A percentile compares a stretch with the other conserved stretches of the same genome.
Conservation (phyloP, 1,140 invertebrate genomes). For the Ridgeia piscesae region DNA sequence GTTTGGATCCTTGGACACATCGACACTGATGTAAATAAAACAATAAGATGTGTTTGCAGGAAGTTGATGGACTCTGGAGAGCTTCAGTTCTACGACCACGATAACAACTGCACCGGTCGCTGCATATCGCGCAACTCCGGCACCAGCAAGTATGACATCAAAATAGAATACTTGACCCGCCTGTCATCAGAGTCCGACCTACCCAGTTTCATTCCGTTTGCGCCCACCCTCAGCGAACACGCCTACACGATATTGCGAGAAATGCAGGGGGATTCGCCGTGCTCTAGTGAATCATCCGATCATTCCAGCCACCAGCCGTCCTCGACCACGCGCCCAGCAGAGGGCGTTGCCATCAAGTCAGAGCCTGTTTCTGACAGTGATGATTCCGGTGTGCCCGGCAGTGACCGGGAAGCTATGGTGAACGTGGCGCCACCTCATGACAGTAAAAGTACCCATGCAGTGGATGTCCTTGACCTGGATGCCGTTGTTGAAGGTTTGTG, state of each 20-base stretch:
- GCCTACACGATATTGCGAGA: conserved; percentile 24
- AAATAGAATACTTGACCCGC: conserved; percentile 7
- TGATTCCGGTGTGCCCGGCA: neutral
- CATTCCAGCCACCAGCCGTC: neutral
- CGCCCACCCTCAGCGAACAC: conserved; percentile 22
- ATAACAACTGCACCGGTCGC: conserved; percentile 48
- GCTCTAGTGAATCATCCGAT: neutral
- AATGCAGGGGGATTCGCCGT: conserved; percentile 1
- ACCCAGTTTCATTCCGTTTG: conserved; percentile 2
- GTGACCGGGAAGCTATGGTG: neutral
- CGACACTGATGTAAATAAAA: neutral
- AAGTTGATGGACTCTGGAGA: conserved; percentile 56
- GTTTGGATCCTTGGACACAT: neutral
- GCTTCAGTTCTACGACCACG: conserved; percentile 54
- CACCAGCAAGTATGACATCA: conserved; percentile 19
- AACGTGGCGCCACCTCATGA: neutral
- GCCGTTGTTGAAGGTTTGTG: neutral
- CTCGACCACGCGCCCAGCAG: neutral
- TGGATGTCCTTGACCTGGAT: neutral
- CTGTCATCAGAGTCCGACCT: neutral
- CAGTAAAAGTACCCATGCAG: neutral
- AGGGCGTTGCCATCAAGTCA: neutral
- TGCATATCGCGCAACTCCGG: conserved; percentile 36
- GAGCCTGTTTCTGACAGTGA: neutral
- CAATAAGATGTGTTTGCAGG: conserved; percentile 32